phyloP scores from a whole-genome alignment of 2,888 invertebrate species.

The Uropetala carovei region DNA sequence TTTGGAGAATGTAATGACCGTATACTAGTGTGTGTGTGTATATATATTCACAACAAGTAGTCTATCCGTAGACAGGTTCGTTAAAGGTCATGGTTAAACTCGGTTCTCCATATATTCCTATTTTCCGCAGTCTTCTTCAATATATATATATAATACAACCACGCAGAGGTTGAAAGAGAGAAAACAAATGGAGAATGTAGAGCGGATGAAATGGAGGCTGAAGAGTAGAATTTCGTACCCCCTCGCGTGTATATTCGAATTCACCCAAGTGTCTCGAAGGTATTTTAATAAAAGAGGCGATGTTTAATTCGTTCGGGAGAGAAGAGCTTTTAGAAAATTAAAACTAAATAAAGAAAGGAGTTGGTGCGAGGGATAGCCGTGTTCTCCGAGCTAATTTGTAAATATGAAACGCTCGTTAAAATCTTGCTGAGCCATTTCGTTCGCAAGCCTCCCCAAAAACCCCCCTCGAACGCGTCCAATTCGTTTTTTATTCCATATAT shows the following conservation, averaged over 20 bases:
- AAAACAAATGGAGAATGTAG: no score
- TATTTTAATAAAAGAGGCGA: neutral
- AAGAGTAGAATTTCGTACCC: neutral
- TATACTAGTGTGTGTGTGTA: no score
- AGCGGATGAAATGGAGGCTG: no score
- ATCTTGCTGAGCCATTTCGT: neutral
- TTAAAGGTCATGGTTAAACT: no score
- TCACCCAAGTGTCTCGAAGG: neutral
- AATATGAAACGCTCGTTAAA: slow-evolving; percentile 6
- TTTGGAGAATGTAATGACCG: no score
- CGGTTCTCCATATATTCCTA: no score
- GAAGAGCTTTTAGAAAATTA: neutral
- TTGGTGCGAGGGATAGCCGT: neutral
- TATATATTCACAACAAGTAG: no score
- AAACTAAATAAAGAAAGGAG: neutral
- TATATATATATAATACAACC: no score
- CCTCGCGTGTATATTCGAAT: neutral
- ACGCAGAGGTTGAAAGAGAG: no score
- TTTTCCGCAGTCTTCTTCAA: no score
- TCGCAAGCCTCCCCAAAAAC: neutral
- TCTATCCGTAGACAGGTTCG: no score
- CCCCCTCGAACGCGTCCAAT: neutral
- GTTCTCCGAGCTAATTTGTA: neutral
- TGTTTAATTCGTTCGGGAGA: neutral
- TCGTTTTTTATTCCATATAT: neutral